A percentile compares a stretch with the other conserved stretches of the same genome.
These are phyloP conservation scores for Camponotus pennsylvanicus DNA, from an alignment of 1,140 invertebrate genomes.

Conservation along the genomic window DNA sequence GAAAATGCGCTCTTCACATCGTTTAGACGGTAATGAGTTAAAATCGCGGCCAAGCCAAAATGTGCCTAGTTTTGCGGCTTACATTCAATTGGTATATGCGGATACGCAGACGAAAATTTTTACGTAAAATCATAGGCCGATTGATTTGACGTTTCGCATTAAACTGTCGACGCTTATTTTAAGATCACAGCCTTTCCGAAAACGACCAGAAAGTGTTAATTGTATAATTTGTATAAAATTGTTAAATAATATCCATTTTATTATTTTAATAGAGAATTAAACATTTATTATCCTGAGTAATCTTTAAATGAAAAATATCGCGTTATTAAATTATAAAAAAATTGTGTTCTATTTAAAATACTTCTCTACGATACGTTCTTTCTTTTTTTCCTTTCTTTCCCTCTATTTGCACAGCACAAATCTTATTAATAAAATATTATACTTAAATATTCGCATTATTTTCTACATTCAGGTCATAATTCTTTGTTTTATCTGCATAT, in stretches of 20 bases:
- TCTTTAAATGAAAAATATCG: neutral
- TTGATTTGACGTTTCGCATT: neutral
- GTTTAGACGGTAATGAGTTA: constrained; percentile 41
- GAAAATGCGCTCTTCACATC: neutral
- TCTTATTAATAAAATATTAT: constrained; percentile 5
- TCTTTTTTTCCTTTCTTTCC: neutral
- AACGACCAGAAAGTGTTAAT: neutral
- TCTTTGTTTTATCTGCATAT: neutral
- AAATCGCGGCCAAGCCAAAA: constrained; percentile 27
- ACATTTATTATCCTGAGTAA: neutral
- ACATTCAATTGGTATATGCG: constrained; percentile 6
- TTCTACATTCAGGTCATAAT: neutral
- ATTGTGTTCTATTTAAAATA: neutral
- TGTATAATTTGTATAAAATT: neutral
- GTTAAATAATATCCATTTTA: neutral
- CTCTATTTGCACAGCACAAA: neutral
- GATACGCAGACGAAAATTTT: constrained; percentile 17
- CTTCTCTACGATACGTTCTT: neutral
- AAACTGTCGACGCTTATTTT: neutral
- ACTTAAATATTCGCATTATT: neutral
- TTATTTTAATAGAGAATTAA: neutral
- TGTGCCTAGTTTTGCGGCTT: neutral
- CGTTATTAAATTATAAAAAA: constrained; percentile 15
- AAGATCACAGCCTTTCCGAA: neutral
- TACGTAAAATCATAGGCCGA: neutral